Evolutionary conservation across 2,797 vertebrate species (phyloP).

Genomic region (Lagorchestes hirsutus): DNA sequence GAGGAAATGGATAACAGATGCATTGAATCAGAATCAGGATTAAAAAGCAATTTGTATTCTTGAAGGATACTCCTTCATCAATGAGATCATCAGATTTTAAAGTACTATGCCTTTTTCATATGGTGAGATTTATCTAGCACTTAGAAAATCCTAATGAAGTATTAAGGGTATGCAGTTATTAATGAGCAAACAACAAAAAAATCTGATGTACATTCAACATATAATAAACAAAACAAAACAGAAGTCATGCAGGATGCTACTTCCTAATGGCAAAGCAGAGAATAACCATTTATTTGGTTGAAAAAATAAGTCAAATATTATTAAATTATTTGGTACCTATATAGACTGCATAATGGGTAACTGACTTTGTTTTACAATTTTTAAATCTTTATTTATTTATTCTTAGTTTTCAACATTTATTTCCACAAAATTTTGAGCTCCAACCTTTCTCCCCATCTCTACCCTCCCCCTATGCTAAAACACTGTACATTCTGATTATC

Average conservation of each 20-base stretch:
- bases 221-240: not conserved
- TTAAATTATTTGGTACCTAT: conserved; percentile 40
- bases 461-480: too few relatives aligned
- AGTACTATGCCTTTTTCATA: not conserved
- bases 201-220: too few relatives aligned
- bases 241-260: not conserved
- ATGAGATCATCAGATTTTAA: not conserved
- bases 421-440: too few relatives aligned
- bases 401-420: too few relatives aligned
- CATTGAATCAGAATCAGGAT: not conserved
- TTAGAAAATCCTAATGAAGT: not conserved
- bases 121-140: not conserved
- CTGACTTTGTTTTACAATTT: not conserved
- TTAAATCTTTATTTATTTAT: too few relatives aligned
- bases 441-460: too few relatives aligned
- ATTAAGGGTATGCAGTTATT: not conserved
- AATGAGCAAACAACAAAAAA: not conserved
- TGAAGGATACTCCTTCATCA: not conserved
- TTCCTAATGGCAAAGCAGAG: not conserved
- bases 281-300: not conserved
- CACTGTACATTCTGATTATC: too few relatives aligned
- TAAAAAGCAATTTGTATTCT: not conserved
- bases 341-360: conserved; percentile 1
- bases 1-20: not conserved
- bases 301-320: conserved; percentile 29